Conservation (phyloP, 1,140 invertebrate genomes). For the Notospermus geniculatus region DNA sequence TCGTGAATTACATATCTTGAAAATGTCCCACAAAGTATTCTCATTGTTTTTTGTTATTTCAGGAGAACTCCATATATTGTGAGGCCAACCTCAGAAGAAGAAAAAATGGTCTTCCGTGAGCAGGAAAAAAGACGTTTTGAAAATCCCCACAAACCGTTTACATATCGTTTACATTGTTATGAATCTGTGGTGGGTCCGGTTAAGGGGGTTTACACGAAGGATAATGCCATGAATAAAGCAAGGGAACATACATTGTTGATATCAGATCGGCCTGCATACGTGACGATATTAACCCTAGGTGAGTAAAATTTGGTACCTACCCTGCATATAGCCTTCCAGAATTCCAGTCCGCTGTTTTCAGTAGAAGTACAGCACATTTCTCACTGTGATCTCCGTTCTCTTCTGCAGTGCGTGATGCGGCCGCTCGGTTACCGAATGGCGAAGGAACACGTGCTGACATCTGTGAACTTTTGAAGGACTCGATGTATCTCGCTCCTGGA, state of each 20-base stretch:
- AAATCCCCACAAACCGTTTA: constrained; percentile 81
- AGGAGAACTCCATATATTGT: constrained; percentile 61
- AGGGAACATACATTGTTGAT: constrained; percentile 81
- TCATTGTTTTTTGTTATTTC: constrained; percentile 18
- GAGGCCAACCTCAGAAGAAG: constrained; percentile 70
- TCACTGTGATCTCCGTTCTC: constrained; percentile 17
- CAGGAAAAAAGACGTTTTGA: constrained; percentile 76
- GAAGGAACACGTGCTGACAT: constrained; percentile 90
- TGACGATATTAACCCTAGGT: constrained; percentile 82
- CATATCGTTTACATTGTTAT: constrained; percentile 79
- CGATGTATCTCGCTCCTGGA: constrained; percentile 76
- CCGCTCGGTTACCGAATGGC: constrained; percentile 85
- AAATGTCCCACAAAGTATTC: too few relatives aligned
- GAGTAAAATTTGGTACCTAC: constrained; percentile 21
- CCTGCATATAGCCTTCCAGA: background rate
- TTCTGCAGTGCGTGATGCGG: constrained; percentile 78
- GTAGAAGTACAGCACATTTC: too few relatives aligned
- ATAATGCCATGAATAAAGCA: constrained; percentile 64
- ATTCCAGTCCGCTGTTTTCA: too few relatives aligned
- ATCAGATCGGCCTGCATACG: constrained; percentile 82
- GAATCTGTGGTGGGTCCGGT: constrained; percentile 86
- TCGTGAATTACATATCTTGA: too few relatives aligned
- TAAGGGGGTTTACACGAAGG: constrained; percentile 75
- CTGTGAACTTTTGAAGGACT: constrained; percentile 77
- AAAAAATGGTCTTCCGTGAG: constrained; percentile 74